Evolutionary conservation across 2,888 invertebrate species (phyloP), one percentile per base, ranked within the genome.

Genomic region (Epicampocera succincta): DNA sequence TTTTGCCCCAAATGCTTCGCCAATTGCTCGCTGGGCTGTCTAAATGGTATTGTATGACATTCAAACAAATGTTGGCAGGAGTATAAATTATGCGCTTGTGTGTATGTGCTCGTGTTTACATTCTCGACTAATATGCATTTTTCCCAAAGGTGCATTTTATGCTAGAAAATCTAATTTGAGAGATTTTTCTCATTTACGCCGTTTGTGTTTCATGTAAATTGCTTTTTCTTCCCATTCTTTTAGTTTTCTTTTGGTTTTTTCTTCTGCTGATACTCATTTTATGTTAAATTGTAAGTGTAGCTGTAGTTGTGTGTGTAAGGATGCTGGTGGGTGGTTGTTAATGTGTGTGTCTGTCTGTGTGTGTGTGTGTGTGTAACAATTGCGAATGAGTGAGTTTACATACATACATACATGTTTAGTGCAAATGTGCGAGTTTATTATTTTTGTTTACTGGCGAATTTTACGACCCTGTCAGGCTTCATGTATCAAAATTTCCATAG

Each of bases 81-180:
- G 42, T 19, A 25, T 17, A 58, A 33, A 33, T 33, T 33, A 33
- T 33, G 25, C 13, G 12, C 11, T 13, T 15, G 19, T 33, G 13
- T 52, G 4, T 17, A 6, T 56, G 46, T 52, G 15, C 48, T 19
- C 25, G 11, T 65, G 58, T 80, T 58, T 66, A 48, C 71, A 40
- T 58, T 68, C 42, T 68, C 42, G 25, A 63, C 72, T 80, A 69
- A 82, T 74, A 74, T 88, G 89, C 87, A 89, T 88, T 75, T 78
- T 88, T 89, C 89, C 88, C 88, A 87, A 86, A 87, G 88, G 88
- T 89, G 89, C 89, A 89, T 89, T 88, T 88, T 88, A 78, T 82
- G 87, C 76, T 87, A 86, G 86, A 88, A 89, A 88, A 88, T 89
- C 89, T 88, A 88, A 89, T 89, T 89, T 88, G 87, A 87, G 87